These are phyloP conservation scores for Asteroscopus sphinx DNA, from an alignment of 2,888 invertebrate genomes.

Conservation along the genomic window DNA sequence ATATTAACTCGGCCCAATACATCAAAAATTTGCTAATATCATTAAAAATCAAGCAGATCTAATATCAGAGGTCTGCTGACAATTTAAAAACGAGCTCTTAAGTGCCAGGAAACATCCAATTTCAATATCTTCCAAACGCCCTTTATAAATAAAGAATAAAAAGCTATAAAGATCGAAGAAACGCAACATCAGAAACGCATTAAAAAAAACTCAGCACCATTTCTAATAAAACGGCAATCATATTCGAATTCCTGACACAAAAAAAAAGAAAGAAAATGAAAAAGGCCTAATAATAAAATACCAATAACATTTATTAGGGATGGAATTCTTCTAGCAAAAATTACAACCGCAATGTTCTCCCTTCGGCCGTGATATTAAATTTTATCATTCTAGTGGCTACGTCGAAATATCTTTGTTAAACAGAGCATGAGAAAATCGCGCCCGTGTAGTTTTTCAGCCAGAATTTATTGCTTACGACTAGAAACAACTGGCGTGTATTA, in stretches of 20 bases:
- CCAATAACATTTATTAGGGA: constrained; percentile 70
- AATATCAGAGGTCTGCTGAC: no score
- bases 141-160: background rate
- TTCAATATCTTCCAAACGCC: background rate
- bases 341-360: constrained; percentile 60
- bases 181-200: constrained; percentile 32
- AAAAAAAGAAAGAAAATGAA: constrained; percentile 23
- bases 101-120: constrained; percentile 6
- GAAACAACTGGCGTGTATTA: constrained; percentile 40
- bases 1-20: no score
- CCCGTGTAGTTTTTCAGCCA: constrained; percentile 68
- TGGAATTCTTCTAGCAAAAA: constrained; percentile 69
- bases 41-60: no score
- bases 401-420: constrained; percentile 79
- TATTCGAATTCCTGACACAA: constrained; percentile 40
- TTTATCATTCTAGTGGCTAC: constrained; percentile 76
- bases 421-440: constrained; percentile 69
- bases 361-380: constrained; percentile 76
- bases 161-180: constrained; percentile 4
- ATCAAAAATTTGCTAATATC: no score
- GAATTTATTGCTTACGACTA: constrained; percentile 62
- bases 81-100: background rate
- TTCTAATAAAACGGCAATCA: constrained; percentile 53
- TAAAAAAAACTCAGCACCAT: constrained; percentile 30
- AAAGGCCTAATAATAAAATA: constrained; percentile 65